A percentile compares a stretch with the other conserved stretches of the same genome.
These are phyloP conservation scores for Cactoblastis cactorum DNA, from an alignment of 2,888 invertebrate species.

Conservation along the genomic window DNA sequence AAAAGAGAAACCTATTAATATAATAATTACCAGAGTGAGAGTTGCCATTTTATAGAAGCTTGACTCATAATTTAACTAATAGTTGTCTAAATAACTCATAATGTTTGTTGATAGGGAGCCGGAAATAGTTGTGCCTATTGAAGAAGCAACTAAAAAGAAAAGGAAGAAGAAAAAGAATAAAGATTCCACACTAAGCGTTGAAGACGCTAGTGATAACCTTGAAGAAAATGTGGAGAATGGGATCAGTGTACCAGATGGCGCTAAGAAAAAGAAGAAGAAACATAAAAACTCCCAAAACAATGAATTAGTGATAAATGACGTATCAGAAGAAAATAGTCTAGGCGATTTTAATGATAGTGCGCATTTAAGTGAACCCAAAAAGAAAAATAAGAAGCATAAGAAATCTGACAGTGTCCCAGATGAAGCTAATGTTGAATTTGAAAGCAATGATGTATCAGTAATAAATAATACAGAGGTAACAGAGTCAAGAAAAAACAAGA, in stretches of 20 bases:
- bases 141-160: constrained; percentile 56
- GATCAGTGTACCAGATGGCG: background rate
- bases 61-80: no score
- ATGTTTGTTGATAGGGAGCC: constrained; percentile 48
- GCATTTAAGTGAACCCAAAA: background rate
- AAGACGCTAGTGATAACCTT: constrained; percentile 13
- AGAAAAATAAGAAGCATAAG: constrained; percentile 15
- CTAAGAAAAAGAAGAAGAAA: constrained; percentile 25
- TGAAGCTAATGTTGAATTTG: background rate
- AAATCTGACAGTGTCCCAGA: background rate
- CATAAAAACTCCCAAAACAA: constrained; percentile 13
- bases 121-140: constrained; percentile 49
- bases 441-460: constrained; percentile 5
- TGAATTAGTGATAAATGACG: constrained; percentile 10
- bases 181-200: constrained; percentile 13
- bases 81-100: no score
- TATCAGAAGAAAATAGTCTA: constrained; percentile 22
- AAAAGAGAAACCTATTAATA: no score
- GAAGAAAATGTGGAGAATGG: constrained; percentile 25
- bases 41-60: no score
- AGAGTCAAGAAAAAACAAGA: constrained; percentile 1
- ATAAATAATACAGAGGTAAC: constrained; percentile 7
- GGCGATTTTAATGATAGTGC: constrained; percentile 18
- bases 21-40: no score
- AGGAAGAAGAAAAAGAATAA: constrained; percentile 60